Evolutionary conservation across 2,888 invertebrate species (phyloP).

Genomic region (Anticlea derivata): DNA sequence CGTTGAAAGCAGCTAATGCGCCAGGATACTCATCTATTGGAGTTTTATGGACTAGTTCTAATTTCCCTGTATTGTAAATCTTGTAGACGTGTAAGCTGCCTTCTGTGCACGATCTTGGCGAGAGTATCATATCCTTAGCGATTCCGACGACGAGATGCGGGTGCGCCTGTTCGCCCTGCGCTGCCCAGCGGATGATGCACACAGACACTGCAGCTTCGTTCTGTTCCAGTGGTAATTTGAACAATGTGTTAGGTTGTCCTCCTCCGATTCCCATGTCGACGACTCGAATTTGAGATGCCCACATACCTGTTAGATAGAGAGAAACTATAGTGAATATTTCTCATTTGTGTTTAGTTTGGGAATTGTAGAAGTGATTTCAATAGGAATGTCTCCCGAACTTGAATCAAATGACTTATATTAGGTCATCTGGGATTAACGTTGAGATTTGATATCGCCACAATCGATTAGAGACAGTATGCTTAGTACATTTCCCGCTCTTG

Average conservation of each 20-base stretch:
- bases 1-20: constrained; percentile 95
- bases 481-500: constrained; percentile 69
- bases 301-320: constrained; percentile 87
- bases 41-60: constrained; percentile 97
- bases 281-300: constrained; percentile 96
- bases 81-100: constrained; percentile 95
- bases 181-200: constrained; percentile 91
- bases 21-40: constrained; percentile 95
- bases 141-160: constrained; percentile 93
- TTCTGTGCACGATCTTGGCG: constrained; percentile 91
- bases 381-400: constrained; percentile 57
- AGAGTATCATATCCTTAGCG: constrained; percentile 94
- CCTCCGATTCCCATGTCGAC: constrained; percentile 89
- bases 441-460: constrained; percentile 75
- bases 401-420: constrained; percentile 76
- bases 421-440: constrained; percentile 80
- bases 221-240: constrained; percentile 93
- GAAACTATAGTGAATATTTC: neutral
- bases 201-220: constrained; percentile 98
- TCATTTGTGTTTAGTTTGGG: neutral
- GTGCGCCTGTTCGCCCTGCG: constrained; percentile 69
- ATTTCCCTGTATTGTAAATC: constrained; percentile 90
- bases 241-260: constrained; percentile 88
- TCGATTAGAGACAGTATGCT: constrained; percentile 78
- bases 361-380: neutral